Percentiles rank a stretch among this genome's conserved stretches.
phyloP scores from a whole-genome alignment of 2,113 vertebrate genomes.

The Scartelaos histophorus region DNA sequence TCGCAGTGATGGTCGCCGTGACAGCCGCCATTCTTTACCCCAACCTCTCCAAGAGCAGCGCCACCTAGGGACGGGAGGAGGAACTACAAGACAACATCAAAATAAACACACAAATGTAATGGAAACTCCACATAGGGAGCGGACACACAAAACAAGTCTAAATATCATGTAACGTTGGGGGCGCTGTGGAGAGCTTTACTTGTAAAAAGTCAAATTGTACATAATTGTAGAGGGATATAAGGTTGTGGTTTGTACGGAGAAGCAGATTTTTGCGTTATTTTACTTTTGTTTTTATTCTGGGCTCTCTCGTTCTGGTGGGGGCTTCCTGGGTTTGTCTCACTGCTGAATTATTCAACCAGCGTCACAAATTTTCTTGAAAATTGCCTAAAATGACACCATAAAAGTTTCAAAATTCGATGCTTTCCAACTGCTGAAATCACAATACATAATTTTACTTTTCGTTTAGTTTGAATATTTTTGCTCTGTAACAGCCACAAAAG shows the following conservation, averaged over 20 bases:
- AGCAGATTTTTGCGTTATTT: conserved; percentile 76
- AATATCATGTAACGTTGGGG: not conserved
- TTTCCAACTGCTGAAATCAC: not conserved
- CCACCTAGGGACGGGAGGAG: conserved; percentile 44
- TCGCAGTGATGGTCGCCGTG: conserved; percentile 94
- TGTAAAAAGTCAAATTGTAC: conserved; percentile 97
- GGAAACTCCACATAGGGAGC: not conserved
- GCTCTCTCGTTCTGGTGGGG: conserved; percentile 53
- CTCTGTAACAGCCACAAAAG: not conserved
- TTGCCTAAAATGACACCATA: not conserved
- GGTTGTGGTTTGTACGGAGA: conserved; percentile 89
- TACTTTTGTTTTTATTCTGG: conserved; percentile 65
- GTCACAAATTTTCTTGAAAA: not conserved
- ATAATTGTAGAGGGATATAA: conserved; percentile 95
- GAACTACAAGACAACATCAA: conserved; percentile 5
- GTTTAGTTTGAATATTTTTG: not conserved
- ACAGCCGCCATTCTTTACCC: conserved; percentile 95
- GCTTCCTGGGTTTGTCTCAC: conserved; percentile 38
- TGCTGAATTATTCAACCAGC: conserved; percentile 7
- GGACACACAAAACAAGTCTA: not conserved
- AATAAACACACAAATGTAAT: not conserved
- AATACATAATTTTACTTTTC: not conserved
- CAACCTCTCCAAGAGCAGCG: conserved; percentile 91
- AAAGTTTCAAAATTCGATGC: not conserved
- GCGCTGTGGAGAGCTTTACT: conserved; percentile 73